Evolutionary conservation across 2,797 vertebrate species (phyloP).

Genomic region (Phrynocephalus vlangalii): DNA sequence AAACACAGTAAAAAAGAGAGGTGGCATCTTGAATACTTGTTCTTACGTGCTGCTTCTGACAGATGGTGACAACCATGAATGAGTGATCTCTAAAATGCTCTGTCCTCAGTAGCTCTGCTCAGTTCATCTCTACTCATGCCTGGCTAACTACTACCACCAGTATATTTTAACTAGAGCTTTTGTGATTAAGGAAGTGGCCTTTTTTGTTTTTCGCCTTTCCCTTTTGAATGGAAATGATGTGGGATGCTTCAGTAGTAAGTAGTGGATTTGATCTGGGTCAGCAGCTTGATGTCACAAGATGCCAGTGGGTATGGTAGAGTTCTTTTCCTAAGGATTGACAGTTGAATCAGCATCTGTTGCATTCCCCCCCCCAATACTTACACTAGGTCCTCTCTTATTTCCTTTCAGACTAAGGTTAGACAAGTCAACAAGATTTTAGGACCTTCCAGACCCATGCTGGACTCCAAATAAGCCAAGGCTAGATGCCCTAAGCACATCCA

Average conservation of each 20-base stretch:
- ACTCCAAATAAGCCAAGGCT: neutral
- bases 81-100: too few relatives aligned
- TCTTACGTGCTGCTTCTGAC: too few relatives aligned
- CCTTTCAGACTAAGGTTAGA: too few relatives aligned
- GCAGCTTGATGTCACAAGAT: neutral
- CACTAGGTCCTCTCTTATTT: neutral
- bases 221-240: neutral
- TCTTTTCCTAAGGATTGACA: neutral
- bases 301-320: neutral
- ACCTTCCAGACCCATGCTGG: neutral
- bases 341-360: neutral
- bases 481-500: too few relatives aligned
- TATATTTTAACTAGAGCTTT: too few relatives aligned
- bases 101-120: too few relatives aligned
- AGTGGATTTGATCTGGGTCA: neutral
- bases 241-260: neutral
- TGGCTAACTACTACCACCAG: too few relatives aligned
- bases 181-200: too few relatives aligned
- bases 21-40: too few relatives aligned
- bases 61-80: too few relatives aligned
- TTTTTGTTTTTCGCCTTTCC: neutral
- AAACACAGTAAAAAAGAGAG: too few relatives aligned
- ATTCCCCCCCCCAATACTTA: neutral
- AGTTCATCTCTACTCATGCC: too few relatives aligned
- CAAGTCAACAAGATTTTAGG: neutral